Evolutionary conservation across 2,888 invertebrate species (phyloP).

Genomic region (Ectemnius continuus): DNA sequence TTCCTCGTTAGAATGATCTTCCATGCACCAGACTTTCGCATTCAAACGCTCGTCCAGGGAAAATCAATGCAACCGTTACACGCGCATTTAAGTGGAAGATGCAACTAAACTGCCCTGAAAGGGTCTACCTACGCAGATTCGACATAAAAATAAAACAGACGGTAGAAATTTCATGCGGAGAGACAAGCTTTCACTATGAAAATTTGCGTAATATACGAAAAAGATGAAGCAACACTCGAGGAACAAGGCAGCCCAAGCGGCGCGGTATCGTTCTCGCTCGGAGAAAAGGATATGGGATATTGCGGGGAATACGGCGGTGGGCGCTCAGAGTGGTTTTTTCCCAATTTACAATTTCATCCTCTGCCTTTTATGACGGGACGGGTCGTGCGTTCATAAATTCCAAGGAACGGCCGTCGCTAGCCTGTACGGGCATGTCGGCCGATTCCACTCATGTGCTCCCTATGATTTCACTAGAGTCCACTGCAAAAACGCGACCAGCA

Average conservation of each 20-base stretch:
- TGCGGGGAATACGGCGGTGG: conserved; percentile 25
- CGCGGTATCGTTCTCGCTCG: conserved; percentile 6
- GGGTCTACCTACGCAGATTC: neutral
- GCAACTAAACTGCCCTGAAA: neutral
- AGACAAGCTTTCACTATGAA: neutral
- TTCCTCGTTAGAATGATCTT: neutral
- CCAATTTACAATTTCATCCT: conserved; percentile 61
- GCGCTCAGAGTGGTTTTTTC: conserved; percentile 43
- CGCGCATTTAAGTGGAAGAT: neutral
- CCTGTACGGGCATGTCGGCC: neutral
- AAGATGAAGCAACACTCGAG: conserved; percentile 6
- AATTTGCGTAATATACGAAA: neutral
- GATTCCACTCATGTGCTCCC: neutral
- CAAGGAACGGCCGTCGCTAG: conserved; percentile 8
- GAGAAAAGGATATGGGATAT: neutral
- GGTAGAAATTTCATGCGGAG: neutral
- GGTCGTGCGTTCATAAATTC: conserved; percentile 56
- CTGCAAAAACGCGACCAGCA: neutral
- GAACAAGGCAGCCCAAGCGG: conserved; percentile 14
- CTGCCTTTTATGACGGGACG: conserved; percentile 52
- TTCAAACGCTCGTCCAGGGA: neutral
- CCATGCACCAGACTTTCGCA: neutral
- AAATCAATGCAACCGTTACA: neutral
- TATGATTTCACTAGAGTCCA: neutral
- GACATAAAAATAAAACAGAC: neutral